Evolutionary conservation across 2,888 invertebrate genomes (phyloP), one percentile per base, ranked within the genome.

Genomic region (Pseudolycoriella hygida): DNA sequence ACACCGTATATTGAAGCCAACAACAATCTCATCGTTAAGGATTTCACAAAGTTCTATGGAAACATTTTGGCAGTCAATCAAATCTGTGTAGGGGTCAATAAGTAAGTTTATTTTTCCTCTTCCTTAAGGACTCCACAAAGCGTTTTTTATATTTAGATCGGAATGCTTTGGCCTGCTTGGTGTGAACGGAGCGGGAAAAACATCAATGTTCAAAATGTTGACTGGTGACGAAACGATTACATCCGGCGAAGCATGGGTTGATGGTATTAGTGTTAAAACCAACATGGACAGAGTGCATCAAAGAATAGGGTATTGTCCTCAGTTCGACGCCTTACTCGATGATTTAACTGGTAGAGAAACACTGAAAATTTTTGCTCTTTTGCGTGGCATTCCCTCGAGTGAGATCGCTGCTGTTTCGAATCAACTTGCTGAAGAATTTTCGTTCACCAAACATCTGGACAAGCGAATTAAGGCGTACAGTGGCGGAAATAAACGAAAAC

Each of bases 171-270:
- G 87, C 2, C 62, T 88, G 37, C 65, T 88, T 42, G 86, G 88
- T 1, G 77, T 86, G 0, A 88, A 89, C 59, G 88, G 89, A 10
- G 87, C 88, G 3, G 88, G 88, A 0, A 89, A 88, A 62, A 87
- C 86, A 0, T 78, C 80, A 1, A 89, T 89, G 0, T 93, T 93
- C 60, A 84, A 84, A 65, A 87, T 89, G 82, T 66, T 90, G 54
- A 89, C 89, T 43, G 89, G 90, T 0, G 88, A 87, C 57, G 80
- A 79, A 55, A 61, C 64, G 3, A 73, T 83, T 11, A 74, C 79
- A 0, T 70, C 69, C 44, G 87, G 87, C 0, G 72, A 78, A 43
- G 83, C 79, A 1, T 81, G 69, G 62, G 72, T 87, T 11, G 67
- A 72, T 50, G 74, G 76, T 3, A 55, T 69, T 46, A 71, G 67